These are phyloP conservation scores for Phyllotreta cruciferae DNA, from an alignment of 2,888 invertebrate genomes.

Conservation along the genomic window DNA sequence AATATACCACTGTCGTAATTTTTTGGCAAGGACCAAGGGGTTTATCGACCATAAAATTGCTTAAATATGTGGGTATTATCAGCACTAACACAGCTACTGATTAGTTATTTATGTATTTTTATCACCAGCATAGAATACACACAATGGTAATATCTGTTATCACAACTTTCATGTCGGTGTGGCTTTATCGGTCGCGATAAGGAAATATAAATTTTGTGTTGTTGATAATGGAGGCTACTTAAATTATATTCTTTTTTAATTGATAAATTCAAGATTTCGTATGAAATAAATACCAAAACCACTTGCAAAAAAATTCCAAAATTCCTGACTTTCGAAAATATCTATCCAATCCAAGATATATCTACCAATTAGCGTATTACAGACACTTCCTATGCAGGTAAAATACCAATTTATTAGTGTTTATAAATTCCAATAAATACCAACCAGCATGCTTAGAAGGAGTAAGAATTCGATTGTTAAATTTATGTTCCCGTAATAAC, in stretches of 20 bases:
- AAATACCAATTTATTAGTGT: no score
- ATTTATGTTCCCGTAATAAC: conserved; percentile 11
- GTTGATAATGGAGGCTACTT: conserved; percentile 28
- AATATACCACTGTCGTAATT: conserved; percentile 8
- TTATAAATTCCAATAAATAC: conserved; percentile 1
- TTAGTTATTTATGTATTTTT: conserved; percentile 53
- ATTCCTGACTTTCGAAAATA: no score
- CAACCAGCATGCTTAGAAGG: conserved; percentile 6
- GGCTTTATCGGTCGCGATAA: conserved; percentile 42
- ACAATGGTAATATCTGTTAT: conserved; percentile 54
- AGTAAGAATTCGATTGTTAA: conserved; percentile 15
- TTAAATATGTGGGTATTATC: conserved; percentile 53
- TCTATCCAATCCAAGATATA: no score
- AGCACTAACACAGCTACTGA: conserved; percentile 51
- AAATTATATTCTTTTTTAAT: conserved; percentile 13
- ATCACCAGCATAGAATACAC: conserved; percentile 53
- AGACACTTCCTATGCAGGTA: no score
- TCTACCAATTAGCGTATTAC: no score
- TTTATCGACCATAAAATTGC: conserved; percentile 31
- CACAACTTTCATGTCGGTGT: conserved; percentile 51
- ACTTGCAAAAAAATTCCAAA: no score
- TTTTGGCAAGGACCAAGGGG: conserved; percentile 19
- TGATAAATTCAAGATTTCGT: neutral
- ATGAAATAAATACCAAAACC: neutral
- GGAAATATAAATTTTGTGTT: conserved; percentile 39